phyloP scores from a whole-genome alignment of 2,797 vertebrate species.

The Myotis myotis region DNA sequence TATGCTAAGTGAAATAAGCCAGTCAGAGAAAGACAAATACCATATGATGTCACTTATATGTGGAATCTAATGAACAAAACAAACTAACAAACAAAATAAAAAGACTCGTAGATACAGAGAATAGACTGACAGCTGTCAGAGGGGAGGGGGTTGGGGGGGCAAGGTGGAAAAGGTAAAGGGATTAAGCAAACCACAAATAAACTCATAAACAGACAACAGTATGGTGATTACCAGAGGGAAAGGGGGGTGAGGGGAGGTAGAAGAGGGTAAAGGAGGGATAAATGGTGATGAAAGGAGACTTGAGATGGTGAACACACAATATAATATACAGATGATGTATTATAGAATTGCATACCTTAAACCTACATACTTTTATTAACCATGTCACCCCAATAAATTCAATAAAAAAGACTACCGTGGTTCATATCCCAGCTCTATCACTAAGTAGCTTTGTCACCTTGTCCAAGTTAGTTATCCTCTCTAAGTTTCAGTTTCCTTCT shows the following conservation, averaged over 20 bases:
- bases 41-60: background rate
- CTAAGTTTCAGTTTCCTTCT: conserved; percentile 47
- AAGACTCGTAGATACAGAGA: background rate
- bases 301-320: background rate
- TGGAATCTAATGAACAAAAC: background rate
- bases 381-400: background rate
- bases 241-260: background rate
- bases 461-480: background rate
- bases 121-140: background rate
- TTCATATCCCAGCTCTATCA: conserved; percentile 37
- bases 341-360: background rate
- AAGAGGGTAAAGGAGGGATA: background rate
- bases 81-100: background rate
- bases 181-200: background rate
- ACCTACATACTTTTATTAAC: background rate
- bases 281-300: background rate
- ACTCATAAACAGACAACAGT: background rate
- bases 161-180: background rate
- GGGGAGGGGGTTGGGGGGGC: background rate
- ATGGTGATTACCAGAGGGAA: background rate
- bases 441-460: background rate
- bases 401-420: background rate
- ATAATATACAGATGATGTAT: background rate
- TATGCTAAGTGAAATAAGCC: background rate
- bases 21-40: background rate